Base-by-base conservation (phyloP, 1,140 invertebrate genomes). In the Thaumatotibia leucotreta region DNA sequence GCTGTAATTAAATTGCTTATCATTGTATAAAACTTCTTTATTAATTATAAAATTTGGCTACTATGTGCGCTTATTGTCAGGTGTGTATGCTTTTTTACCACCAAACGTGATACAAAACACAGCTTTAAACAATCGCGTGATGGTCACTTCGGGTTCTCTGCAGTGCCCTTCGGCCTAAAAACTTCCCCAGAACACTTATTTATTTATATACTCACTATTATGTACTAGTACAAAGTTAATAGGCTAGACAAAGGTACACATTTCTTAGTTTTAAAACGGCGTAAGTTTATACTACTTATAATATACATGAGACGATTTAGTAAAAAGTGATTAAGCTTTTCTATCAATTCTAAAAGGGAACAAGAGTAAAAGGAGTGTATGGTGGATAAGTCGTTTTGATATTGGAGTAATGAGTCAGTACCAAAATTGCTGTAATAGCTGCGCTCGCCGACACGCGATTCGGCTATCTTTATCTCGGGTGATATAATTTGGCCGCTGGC, bases 381-480 rank as follows among this genome's bases (percentile, higher is more conserved):
- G 39, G 5, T 45, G 17, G 1, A 20, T 45, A 20, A 6, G 39
- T 24, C 22, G 23, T 58, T 24, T 23, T 24, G 1, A 20, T 4
- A 27, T 11, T 23, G 11, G 11, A 3, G 9, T 9, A 20, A 14
- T 31, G 9, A 62, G 24, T 20, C 29, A 23, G 49, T 45, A 81
- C 83, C 83, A 58, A 87, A 88, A 88, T 90, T 81, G 86, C 81
- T 70, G 74, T 86, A 89, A 90, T 88, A 58, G 52, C 52, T 27
- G 52, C 75, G 76, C 64, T 2, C 64, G 23, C 68, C 68, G 82
- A 82, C 88, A 90, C 88, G 88, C 88, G 83, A 90, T 90, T 84
- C 76, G 78, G 79, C 84, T 88, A 88, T 90, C 85, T 86, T 80
- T 82, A 80, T 78, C 74, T 82, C 67, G 64, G 33, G 33, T 80